Conservation (phyloP, 2,888 invertebrate genomes). For the Hirtodrosophila alboralis region DNA sequence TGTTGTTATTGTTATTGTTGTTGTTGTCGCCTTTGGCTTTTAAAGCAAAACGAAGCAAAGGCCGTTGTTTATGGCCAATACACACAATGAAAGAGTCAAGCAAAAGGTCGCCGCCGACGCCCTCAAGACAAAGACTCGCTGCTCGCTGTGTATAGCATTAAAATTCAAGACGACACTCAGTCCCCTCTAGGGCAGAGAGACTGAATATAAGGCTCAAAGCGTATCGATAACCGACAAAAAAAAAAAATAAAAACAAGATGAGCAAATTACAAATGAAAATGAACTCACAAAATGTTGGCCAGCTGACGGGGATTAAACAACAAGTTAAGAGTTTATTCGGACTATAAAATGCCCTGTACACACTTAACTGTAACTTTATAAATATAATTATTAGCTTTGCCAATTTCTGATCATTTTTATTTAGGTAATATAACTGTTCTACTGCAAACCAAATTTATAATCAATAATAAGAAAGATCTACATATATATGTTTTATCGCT, state of each 20-base stretch:
- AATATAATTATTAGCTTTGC: too few species aligned
- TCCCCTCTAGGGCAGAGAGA: conserved; percentile 9
- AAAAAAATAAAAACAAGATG: conserved; percentile 35
- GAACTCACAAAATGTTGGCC: conserved; percentile 43
- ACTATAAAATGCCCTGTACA: conserved; percentile 7
- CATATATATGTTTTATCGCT: too few species aligned
- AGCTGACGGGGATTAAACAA: conserved; percentile 12
- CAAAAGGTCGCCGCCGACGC: conserved; percentile 60
- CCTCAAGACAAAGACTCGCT: conserved; percentile 48
- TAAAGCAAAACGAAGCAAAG: conserved; percentile 37
- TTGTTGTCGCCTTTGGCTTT: conserved; percentile 42
- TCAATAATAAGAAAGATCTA: too few species aligned
- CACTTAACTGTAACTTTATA: not conserved
- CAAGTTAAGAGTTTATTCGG: not conserved
- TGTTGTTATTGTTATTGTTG: conserved; percentile 36
- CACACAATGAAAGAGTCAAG: conserved; percentile 36
- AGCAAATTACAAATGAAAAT: conserved; percentile 58
- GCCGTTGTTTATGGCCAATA: conserved; percentile 50
- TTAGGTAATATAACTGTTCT: too few species aligned
- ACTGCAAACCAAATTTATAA: too few species aligned
- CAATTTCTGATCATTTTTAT: too few species aligned
- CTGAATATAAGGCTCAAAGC: conserved; percentile 19
- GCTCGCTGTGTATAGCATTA: conserved; percentile 40
- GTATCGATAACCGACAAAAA: conserved; percentile 50
- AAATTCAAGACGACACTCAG: conserved; percentile 60